phyloP scores from a whole-genome alignment of 2,797 vertebrate genomes.

The Chelidonichthys spinosus region DNA sequence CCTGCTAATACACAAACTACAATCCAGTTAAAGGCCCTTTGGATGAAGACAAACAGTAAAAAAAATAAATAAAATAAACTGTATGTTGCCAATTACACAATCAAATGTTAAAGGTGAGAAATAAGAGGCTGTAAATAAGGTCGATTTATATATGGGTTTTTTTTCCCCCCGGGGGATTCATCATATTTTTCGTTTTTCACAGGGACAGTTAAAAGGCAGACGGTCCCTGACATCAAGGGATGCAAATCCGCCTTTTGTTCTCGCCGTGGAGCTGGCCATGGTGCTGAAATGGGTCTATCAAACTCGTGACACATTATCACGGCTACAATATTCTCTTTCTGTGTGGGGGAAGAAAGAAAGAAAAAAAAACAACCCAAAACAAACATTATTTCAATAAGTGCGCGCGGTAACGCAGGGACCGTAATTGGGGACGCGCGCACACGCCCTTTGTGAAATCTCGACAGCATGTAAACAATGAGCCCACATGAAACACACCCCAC shows the following conservation, averaged over 20 bases:
- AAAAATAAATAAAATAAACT: not conserved
- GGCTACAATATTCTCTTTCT: not conserved
- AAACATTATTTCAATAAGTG: not conserved
- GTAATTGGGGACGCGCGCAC: conserved; percentile 30
- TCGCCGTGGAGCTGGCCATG: conserved; percentile 82
- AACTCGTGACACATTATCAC: conserved; percentile 34
- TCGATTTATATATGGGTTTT: not conserved
- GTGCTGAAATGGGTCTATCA: conserved; percentile 81
- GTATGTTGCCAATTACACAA: not conserved
- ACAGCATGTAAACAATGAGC: conserved; percentile 83
- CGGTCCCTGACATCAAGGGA: conserved; percentile 80
- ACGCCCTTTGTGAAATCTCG: conserved; percentile 65
- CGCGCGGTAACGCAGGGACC: not conserved
- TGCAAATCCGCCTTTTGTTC: conserved; percentile 89
- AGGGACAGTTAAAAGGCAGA: conserved; percentile 34
- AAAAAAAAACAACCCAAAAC: not conserved
- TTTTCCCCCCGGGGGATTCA: not conserved
- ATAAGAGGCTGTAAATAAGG: not conserved
- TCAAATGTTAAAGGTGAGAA: not conserved
- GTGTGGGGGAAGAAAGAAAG: not conserved
- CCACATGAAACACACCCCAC: conserved; percentile 78
- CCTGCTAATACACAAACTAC: not conserved
- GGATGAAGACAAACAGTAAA: not conserved
- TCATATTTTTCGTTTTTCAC: conserved; percentile 54
- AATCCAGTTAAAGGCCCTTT: not conserved